Base-by-base conservation (phyloP, 2,888 invertebrate species). In the Chrysolina haemoptera region DNA sequence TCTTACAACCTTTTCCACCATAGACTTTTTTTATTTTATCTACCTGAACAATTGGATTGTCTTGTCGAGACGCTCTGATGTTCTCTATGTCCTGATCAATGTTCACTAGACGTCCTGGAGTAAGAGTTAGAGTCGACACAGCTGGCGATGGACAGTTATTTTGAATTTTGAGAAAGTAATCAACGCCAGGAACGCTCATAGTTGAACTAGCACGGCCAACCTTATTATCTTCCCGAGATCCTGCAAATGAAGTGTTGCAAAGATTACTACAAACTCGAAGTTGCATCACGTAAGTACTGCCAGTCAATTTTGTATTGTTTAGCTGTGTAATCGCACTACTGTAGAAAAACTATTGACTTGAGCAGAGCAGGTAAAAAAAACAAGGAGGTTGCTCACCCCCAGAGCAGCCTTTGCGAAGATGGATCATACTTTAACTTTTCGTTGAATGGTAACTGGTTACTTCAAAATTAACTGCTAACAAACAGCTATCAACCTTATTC, bases 71-170 rank as follows among this genome's bases (percentile, higher is more conserved):
- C 62, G 94, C 90, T 82, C 95, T 90, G 59, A 95, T 89, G 27
- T 94, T 94, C 86, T 95, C 94, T 94, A 95, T 95, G 85, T 95
- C 95, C 88, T 94, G 94, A 83, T 94, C 94, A 83, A 94, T 94
- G 87, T 94, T 94, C 80, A 94, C 90, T 76, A 93, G 93, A 78
- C 94, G 89, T 20, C 94, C 94, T 66, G 94, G 94, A 79, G 94
- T 94, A 79, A 94, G 87, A 55, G 94, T 90, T 75, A 94, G 89
- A 67, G 93, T 92, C 46, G 94, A 92, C 79, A 90, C 88, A 68
- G 91, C 90, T 62, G 91, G 91, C 62, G 90, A 91, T 35, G 91
- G 87, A 50, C 87, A 86, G 69, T 82, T 82, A 67, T 84, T 85
- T 59, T 88, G 87, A 70, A 87, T 81, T 77, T 85, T 84, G 75